Evolutionary conservation across 2,113 vertebrate genomes (phyloP).

Genomic region (Brachyistius frenatus): DNA sequence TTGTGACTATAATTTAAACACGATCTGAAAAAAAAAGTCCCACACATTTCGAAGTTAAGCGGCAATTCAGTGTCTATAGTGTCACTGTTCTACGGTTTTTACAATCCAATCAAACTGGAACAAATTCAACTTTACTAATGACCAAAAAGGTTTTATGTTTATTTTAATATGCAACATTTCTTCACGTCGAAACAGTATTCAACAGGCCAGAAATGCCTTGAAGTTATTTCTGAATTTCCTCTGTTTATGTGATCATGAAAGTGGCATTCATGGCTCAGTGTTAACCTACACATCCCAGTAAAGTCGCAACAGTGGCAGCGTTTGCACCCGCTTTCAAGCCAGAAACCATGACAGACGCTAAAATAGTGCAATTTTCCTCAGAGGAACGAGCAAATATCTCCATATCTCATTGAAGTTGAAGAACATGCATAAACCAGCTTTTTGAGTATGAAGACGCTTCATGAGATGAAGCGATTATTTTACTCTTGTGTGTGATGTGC

Average conservation of each 20-base stretch:
- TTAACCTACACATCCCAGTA: conserved; percentile 1
- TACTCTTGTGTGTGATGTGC: conserved; percentile 65
- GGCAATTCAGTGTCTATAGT: background rate
- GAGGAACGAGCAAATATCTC: conserved; percentile 48
- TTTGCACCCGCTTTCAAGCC: conserved; percentile 13
- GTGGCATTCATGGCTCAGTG: background rate
- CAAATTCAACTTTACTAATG: background rate
- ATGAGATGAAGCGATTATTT: conserved; percentile 80
- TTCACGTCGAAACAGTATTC: background rate
- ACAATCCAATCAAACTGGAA: background rate
- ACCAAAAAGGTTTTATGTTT: background rate
- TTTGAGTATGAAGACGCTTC: conserved; percentile 68
- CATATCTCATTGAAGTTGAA: conserved; percentile 54
- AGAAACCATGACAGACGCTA: conserved; percentile 29
- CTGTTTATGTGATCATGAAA: background rate
- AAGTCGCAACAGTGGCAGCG: conserved; percentile 11
- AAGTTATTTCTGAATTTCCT: background rate
- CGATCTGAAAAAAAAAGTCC: conserved; percentile 48
- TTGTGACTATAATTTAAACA: conserved; percentile 69
- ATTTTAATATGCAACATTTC: background rate
- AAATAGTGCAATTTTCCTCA: conserved; percentile 57
- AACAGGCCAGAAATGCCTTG: background rate
- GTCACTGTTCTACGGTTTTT: background rate
- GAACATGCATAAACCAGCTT: conserved; percentile 30
- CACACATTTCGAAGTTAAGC: conserved; percentile 15